Percentiles rank a stretch among this genome's conserved stretches.
Conservation (phyloP, 1,140 invertebrate genomes). For the Cyclargus thomasi region DNA sequence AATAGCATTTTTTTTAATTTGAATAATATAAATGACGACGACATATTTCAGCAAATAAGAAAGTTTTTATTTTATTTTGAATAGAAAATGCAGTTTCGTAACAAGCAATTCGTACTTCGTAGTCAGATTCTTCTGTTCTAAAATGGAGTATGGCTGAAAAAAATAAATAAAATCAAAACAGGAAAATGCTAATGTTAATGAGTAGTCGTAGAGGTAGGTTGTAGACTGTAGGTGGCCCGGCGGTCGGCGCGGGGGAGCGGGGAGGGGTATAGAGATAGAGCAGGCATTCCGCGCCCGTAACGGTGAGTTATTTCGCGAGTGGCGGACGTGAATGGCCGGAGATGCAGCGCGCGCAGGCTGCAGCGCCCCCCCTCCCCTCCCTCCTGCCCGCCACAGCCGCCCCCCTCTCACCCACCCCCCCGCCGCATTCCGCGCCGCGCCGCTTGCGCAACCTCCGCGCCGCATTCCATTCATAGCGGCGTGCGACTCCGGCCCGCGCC, state of each 20-base stretch:
- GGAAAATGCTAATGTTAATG: neutral
- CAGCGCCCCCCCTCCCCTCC: conserved; percentile 31
- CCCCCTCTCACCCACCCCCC: conserved; percentile 28
- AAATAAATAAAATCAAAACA: neutral
- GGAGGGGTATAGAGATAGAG: conserved; percentile 61
- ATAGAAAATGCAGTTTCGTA: too few species aligned
- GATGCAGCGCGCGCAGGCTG: conserved; percentile 61
- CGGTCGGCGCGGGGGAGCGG: conserved; percentile 22
- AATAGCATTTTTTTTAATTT: too few species aligned
- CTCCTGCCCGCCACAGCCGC: conserved; percentile 46
- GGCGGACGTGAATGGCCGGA: conserved; percentile 65
- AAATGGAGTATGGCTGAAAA: too few species aligned
- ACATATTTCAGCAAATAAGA: too few species aligned
- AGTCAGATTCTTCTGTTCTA: too few species aligned
- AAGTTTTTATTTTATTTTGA: too few species aligned
- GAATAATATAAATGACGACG: too few species aligned
- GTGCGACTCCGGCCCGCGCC: conserved; percentile 41
- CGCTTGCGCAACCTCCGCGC: conserved; percentile 31
- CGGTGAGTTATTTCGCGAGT: conserved; percentile 71
- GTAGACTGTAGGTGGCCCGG: conserved; percentile 20
- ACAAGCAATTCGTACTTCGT: too few species aligned
- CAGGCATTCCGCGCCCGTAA: conserved; percentile 65
- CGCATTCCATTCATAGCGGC: conserved; percentile 71
- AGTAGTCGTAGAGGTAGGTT: conserved; percentile 11
- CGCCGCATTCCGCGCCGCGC: conserved; percentile 25